Evolutionary conservation across 1,140 invertebrate genomes (phyloP), one percentile per base, ranked within the genome.

Genomic region (Bombus affinis): DNA sequence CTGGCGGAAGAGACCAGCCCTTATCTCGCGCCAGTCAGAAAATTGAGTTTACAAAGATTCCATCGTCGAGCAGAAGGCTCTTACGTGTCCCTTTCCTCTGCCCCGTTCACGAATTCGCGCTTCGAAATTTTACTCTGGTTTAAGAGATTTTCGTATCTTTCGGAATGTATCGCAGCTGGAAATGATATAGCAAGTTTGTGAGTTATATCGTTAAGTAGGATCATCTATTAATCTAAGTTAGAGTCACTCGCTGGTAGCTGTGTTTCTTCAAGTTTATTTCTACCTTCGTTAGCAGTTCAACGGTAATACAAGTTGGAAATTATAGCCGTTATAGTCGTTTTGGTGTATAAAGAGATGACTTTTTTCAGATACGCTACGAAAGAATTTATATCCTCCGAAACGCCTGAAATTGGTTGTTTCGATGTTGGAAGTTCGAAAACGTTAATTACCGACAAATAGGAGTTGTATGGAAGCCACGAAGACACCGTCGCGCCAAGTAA

Each of bases 41-140:
- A 92, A 93, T 92, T 92, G 90, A 93, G 93, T 93, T 93, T 93
- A 90, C 89, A 91, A 91, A 92, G 86, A 83, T 88, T 90, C 91
- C 90, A 84, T 90, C 87, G 71, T 59, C 66, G 66, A 25, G 72
- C 44, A 44, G 37, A 18, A 44, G 42, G n/a, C 28, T 87, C 44
- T 78, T 53, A 70, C 59, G 72, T 53, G 32, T 22, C 62, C 22
- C 25, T 32, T 59, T 47, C 42, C 39, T 35, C n/a, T 32, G 25
- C 13, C 71, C 39, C 8, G 42, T 39, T 39, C 47, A 3, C 8
- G 10, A n/a, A 62, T 75, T 28, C 32, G 28, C n/a, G 25, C 28
- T 18, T 39, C 0, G 28, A 1, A 42, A 44, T 39, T 72, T 13
- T 39, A 10, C 32, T 3, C 2, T 6, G 32, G 0, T 32, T 18